phyloP scores from a whole-genome alignment of 2,113 vertebrate genomes.

The Archilochus colubris region DNA sequence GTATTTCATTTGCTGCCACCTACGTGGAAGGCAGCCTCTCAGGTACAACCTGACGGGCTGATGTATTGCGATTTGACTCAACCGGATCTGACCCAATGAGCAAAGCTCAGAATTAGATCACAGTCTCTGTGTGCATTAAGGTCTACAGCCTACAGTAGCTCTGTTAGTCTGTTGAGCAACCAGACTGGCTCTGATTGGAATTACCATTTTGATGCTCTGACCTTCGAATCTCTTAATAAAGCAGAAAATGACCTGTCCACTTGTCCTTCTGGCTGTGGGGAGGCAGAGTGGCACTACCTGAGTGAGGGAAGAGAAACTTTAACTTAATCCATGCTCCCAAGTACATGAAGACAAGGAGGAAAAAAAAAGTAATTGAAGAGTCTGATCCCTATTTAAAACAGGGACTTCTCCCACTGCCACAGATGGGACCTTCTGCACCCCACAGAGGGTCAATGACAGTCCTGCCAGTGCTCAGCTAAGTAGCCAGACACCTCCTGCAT shows the following conservation, averaged over 20 bases:
- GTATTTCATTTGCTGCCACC: slow-evolving; percentile 26
- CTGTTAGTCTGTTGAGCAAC: slow-evolving; percentile 50
- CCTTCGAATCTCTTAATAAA: slow-evolving; percentile 70
- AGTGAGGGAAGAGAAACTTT: neutral
- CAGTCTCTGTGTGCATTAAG: slow-evolving; percentile 32
- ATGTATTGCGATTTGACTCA: slow-evolving; percentile 40
- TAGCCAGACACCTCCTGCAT: neutral
- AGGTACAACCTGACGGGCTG: neutral
- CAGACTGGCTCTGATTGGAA: slow-evolving; percentile 63
- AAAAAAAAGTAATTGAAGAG: neutral
- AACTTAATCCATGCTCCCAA: neutral
- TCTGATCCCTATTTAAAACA: neutral
- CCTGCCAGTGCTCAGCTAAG: neutral
- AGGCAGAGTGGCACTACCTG: neutral
- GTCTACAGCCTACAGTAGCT: slow-evolving; percentile 46
- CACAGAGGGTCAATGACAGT: neutral
- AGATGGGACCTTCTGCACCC: neutral
- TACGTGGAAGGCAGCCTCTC: neutral
- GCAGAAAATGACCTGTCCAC: slow-evolving; percentile 51
- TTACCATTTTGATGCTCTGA: slow-evolving; percentile 71
- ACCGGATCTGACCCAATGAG: slow-evolving; percentile 59
- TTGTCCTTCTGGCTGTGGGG: slow-evolving; percentile 35
- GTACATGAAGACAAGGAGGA: neutral
- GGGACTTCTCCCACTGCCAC: neutral
- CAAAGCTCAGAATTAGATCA: slow-evolving; percentile 63